Percentiles rank a stretch among this genome's conserved stretches.
Conservation (phyloP, 2,888 invertebrate genomes). For the Dendrolimus pini region DNA sequence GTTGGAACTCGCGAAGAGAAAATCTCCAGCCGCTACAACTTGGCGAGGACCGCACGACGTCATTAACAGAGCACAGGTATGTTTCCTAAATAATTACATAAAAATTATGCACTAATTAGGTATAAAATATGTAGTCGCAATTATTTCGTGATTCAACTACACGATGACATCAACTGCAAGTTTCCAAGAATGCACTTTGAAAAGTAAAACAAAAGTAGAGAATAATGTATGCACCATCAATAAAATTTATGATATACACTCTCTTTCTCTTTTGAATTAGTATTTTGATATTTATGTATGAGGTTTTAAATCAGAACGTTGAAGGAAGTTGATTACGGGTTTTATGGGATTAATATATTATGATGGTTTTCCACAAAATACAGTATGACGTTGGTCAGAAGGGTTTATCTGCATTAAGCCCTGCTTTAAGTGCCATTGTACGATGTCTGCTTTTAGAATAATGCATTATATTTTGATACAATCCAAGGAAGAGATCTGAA, state of each 20-base stretch:
- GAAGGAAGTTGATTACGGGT: no score
- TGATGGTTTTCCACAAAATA: no score
- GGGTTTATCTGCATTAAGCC: no score
- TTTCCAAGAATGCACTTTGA: constrained; percentile 14
- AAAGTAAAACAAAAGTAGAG: no score
- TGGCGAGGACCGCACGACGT: constrained; percentile 76
- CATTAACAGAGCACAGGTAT: constrained; percentile 74
- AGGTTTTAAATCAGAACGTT: no score
- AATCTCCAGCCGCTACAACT: constrained; percentile 70
- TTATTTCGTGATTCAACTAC: constrained; percentile 34
- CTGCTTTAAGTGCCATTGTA: neutral
- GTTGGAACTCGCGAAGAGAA: constrained; percentile 79
- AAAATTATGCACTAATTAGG: neutral
- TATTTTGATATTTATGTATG: no score
- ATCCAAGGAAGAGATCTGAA: constrained; percentile 9
- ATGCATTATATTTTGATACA: constrained; percentile 4
- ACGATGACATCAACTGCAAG: constrained; percentile 36
- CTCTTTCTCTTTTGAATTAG: no score
- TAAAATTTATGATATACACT: no score
- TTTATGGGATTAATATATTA: no score
- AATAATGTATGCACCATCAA: no score
- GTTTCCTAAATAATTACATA: constrained; percentile 4
- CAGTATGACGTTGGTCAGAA: no score
- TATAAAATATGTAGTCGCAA: constrained; percentile 14
- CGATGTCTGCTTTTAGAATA: constrained; percentile 10